Evolutionary conservation across 2,888 invertebrate species (phyloP).

Genomic region (Omphaloscelis lunosa): DNA sequence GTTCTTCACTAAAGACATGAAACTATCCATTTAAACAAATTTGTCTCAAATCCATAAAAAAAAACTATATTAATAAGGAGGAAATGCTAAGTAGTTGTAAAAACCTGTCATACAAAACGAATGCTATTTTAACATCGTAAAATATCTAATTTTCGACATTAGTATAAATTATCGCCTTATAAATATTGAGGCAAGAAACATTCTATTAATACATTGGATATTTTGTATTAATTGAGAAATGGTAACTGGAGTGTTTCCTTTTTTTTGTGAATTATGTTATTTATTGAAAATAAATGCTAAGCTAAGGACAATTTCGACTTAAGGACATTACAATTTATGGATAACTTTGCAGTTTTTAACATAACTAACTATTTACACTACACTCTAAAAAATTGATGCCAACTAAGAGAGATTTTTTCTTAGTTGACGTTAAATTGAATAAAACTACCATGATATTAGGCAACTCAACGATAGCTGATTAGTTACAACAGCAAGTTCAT

Average conservation of each 20-base stretch:
- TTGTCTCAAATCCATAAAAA: slow-evolving; percentile 26
- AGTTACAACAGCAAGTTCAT: no score
- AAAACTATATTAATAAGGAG: slow-evolving; percentile 1
- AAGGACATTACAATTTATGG: not conserved
- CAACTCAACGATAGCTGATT: no score
- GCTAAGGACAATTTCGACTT: no score
- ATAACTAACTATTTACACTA: no score
- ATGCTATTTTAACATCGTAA: slow-evolving; percentile 37
- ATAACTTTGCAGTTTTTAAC: no score
- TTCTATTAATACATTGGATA: slow-evolving; percentile 17
- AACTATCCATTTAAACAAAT: not conserved
- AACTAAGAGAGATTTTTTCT: no score
- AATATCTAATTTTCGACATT: slow-evolving; percentile 33
- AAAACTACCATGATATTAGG: no score
- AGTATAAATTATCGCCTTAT: slow-evolving; percentile 35
- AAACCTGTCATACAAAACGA: slow-evolving; percentile 50
- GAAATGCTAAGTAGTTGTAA: slow-evolving; percentile 35
- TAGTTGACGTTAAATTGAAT: no score
- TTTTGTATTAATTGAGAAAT: slow-evolving; percentile 22
- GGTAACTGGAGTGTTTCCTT: slow-evolving; percentile 4
- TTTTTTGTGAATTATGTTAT: slow-evolving; percentile 5
- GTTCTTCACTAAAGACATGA: slow-evolving; percentile 10
- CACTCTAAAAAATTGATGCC: no score
- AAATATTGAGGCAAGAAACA: slow-evolving; percentile 30
- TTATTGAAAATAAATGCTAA: slow-evolving; percentile 14